phyloP scores from a whole-genome alignment of 2,797 vertebrate species.

The Trematomus bernacchii region DNA sequence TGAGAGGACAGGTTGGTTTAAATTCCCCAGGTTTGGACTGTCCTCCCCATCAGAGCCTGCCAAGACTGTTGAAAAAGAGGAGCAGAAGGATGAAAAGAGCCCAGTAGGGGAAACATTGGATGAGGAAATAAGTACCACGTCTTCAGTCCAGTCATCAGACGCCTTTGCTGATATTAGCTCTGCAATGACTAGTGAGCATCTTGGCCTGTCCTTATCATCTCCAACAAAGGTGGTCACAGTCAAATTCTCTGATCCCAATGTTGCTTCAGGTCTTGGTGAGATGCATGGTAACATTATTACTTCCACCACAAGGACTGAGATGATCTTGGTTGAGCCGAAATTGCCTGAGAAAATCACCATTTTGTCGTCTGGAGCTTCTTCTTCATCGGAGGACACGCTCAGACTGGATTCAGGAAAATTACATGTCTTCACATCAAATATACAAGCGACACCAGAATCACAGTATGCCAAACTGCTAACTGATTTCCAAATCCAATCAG shows the following conservation, averaged over 20 bases:
- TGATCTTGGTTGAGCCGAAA: slow-evolving; percentile 83
- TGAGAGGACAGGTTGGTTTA: slow-evolving; percentile 90
- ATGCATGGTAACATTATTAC: slow-evolving; percentile 75
- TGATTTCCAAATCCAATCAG: slow-evolving; percentile 61
- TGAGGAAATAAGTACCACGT: slow-evolving; percentile 78
- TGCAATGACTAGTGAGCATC: slow-evolving; percentile 79
- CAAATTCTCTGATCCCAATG: slow-evolving; percentile 78
- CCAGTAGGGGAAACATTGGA: slow-evolving; percentile 56
- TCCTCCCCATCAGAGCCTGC: slow-evolving; percentile 86
- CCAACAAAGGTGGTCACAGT: slow-evolving; percentile 85
- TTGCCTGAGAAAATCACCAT: slow-evolving; percentile 84
- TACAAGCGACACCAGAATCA: slow-evolving; percentile 78
- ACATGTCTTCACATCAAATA: slow-evolving; percentile 81
- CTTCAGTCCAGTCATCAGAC: slow-evolving; percentile 83
- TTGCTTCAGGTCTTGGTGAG: slow-evolving; percentile 51
- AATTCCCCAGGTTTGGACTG: slow-evolving; percentile 88
- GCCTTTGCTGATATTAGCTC: slow-evolving; percentile 86
- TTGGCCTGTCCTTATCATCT: slow-evolving; percentile 66
- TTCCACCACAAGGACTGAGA: slow-evolving; percentile 86
- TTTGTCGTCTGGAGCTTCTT: slow-evolving; percentile 79
- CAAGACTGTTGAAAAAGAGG: slow-evolving; percentile 57
- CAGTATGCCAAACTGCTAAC: slow-evolving; percentile 75
- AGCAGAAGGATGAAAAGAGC: slow-evolving; percentile 59
- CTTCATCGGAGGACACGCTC: slow-evolving; percentile 81
- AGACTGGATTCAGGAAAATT: slow-evolving; percentile 79